Base-by-base conservation (phyloP, 2,113 vertebrate genomes). In the Cryptotis parvus region DNA sequence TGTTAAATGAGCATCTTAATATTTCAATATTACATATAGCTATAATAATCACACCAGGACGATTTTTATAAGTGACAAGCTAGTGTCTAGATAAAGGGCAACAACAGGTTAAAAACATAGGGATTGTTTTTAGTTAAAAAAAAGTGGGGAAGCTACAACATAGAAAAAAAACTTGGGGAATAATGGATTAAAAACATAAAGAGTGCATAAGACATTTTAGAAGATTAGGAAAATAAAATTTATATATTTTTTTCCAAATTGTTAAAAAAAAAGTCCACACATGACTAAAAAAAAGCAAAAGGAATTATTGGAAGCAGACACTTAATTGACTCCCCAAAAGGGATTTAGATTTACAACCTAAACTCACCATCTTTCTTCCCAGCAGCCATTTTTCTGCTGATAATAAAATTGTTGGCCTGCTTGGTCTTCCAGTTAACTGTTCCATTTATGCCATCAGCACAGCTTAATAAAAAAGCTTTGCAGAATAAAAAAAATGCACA, bases 341-440 rank as follows among this genome's bases (percentile, higher is more conserved):
- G 91, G 89, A 68, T 87, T 95, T 84, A 95, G 80, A 95, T 87
- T 94, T 70, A 84, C 61, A 95, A 72, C 98, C 98, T 98, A 97
- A 98, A 99, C 99, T 99, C 98, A 99, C 99, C 99, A 96, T 98
- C 96, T 89, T 93, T 98, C 98, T 98, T 97, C 96, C 98, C 97
- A 98, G 98, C 96, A 98, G 98, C 97, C 98, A 98, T 99, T 97
- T 98, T 98, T 98, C 98, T 98, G 98, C 97, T 98, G 98, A 98
- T 98, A 98, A 98, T 22, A 98, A 98, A 98, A 98, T 81, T 98
- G 98, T 97, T 98, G 97, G 98, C 96, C 95, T 94, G 98, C 95
- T 97, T 98, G 98, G 98, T 98, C 98, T 97, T 98, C 98, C 98
- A 98, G 97, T 98, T 98, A 96, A 98, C 97, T 97, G 97, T 97